Evolutionary conservation across 2,113 vertebrate species (phyloP), one percentile per base, ranked within the genome.

Genomic region (Dasypus novemcinctus): DNA sequence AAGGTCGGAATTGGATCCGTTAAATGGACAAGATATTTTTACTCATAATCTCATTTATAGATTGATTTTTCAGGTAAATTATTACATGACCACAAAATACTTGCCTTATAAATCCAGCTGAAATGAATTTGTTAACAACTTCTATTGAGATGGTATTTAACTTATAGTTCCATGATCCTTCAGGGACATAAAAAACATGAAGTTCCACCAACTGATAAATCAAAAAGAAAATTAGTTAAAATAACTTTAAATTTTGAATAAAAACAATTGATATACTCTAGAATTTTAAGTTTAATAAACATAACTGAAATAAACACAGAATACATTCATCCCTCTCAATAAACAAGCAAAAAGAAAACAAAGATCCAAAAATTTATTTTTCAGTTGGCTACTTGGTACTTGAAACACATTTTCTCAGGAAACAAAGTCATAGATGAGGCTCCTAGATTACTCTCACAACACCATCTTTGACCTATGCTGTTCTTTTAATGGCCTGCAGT

Each of bases 91-190:
- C 46, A 68, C 20, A 61, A 96, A 97, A 61, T 84, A 96, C 98
- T 98, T 96, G 99, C 99, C 99, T 99, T 98, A 99, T 99, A 97
- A 99, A 99, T 86, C 99, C 99, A 9, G 98, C 99, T 89, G 99
- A 99, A 98, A 99, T 87, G 85, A 99, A 99, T 93, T 98, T 98
- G 61, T 98, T 98, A 84, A 98, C 98, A 95, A 98, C 98, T 96
- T 99, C 98, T 79, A 98, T 90, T 63, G 99, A 98, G 94, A 99
- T 97, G 87, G 99, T 99, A 97, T 99, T 99, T 95, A 99, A 98
- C 95, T 99, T 99, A 96, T 98, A 98, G 96, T 99, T 98, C 99
- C 99, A 99, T 68, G 99, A 98, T 96, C 99, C 99, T 95, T 99
- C 98, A 87, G 99, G 99, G 93, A 99, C 99, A 97, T 98, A 99